These are phyloP conservation scores for Amphimallon solstitiale DNA, from an alignment of 2,888 invertebrate species.

Conservation along the genomic window DNA sequence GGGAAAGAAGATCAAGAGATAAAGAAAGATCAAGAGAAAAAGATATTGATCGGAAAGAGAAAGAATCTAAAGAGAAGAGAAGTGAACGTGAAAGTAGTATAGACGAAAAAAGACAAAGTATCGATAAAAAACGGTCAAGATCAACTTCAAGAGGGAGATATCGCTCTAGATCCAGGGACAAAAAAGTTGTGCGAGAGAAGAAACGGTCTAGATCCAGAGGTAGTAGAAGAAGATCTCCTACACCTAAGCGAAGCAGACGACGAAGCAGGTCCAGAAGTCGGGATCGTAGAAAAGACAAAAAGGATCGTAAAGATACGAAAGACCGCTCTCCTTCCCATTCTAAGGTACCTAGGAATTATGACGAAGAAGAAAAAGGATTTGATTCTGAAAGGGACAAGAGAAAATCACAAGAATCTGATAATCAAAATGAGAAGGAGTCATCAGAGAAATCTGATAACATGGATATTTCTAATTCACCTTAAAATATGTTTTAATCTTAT, in stretches of 20 bases:
- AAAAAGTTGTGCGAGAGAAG: slow-evolving; percentile 58
- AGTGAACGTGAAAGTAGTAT: slow-evolving; percentile 57
- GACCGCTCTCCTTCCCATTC: slow-evolving; percentile 55
- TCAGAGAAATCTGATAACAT: slow-evolving; percentile 74
- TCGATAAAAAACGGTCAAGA: slow-evolving; percentile 64
- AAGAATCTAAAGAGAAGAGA: slow-evolving; percentile 58
- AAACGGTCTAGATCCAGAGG: slow-evolving; percentile 65
- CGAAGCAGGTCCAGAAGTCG: slow-evolving; percentile 47
- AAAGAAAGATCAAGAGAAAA: slow-evolving; percentile 56
- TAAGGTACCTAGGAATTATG: slow-evolving; percentile 64
- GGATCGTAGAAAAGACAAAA: slow-evolving; percentile 49
- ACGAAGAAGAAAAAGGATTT: slow-evolving; percentile 66
- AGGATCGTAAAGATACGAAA: slow-evolving; percentile 56
- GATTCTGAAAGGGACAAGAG: slow-evolving; percentile 57
- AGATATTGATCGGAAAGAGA: slow-evolving; percentile 57
- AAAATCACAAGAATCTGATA: slow-evolving; percentile 51
- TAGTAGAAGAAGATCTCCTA: slow-evolving; percentile 60
- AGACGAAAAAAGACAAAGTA: slow-evolving; percentile 57
- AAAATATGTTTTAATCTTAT: slow-evolving; percentile 47
- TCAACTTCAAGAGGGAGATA: slow-evolving; percentile 70
- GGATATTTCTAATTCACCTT: slow-evolving; percentile 84
- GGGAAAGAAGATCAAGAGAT: slow-evolving; percentile 53
- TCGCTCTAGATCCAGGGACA: slow-evolving; percentile 62
- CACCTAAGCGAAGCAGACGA: slow-evolving; percentile 57
- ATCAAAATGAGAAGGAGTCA: slow-evolving; percentile 66